Base-by-base conservation (phyloP, 2,113 vertebrate genomes). In the Phocoena sinus region DNA sequence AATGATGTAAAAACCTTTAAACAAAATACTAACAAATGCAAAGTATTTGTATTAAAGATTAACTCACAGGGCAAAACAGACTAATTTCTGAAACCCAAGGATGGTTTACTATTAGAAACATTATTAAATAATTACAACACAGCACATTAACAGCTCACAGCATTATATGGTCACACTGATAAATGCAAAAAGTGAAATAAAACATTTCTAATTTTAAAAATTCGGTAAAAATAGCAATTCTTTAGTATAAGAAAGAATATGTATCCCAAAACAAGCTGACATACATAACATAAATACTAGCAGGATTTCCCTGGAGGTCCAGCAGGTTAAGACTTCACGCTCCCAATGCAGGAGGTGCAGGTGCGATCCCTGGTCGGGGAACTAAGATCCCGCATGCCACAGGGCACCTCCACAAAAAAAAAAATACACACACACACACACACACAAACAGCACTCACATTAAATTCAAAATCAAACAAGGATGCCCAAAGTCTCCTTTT, bases 21-120 rank as follows among this genome's bases (percentile, higher is more conserved):
- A 82, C 53, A 91, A 84, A 94, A 94, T 62, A 53, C n/a, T 41
- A 91, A 86, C 36, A 80, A 85, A 92, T n/a, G 56, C 80, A 82
- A 87, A 96, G 50, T 26, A 56, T 53, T 44, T 74, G 33, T 53
- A 36, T 62, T 70, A 76, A 77, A 92, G 77, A 77, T 41, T 65
- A 62, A 81, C 28, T 82, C 11, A 81, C 44, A 50, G 86, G 44
- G 36, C 38, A 71, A 87, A 87, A 50, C 38, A 15, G 33, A 65
- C 26, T 86, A 71, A 80, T 38, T 90, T 21, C 47, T 65, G 60
- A 94, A 91, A 74, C 44, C 33, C 8, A 41, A 86, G 17, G 15
- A 58, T 25, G 8, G 76, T 15, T 91, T 68, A 81, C 60, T 67
- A 81, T 26, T 74, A 67, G 33, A 5, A 94, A 82, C 9, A 87